These are phyloP conservation scores for Pseudochirops cupreus DNA, from an alignment of 2,797 vertebrate genomes.

Conservation along the genomic window DNA sequence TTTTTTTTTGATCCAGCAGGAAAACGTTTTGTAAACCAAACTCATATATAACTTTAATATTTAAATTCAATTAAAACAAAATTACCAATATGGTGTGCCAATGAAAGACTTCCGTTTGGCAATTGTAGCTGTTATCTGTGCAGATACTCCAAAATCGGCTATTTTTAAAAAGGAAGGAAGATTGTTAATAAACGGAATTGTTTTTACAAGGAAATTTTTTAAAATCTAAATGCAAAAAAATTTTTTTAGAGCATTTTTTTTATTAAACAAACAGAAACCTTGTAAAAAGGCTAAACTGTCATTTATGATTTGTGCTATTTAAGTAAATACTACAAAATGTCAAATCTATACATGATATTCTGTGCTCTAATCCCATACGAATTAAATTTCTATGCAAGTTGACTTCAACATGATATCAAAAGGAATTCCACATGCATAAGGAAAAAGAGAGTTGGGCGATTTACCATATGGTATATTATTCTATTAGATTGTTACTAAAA, in stretches of 20 bases:
- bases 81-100: conserved; percentile 99
- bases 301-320: background rate
- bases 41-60: conserved; percentile 13
- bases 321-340: conserved; percentile 42
- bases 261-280: conserved; percentile 48
- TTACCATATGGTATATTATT: background rate
- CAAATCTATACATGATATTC: background rate
- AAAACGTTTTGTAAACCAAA: conserved; percentile 34
- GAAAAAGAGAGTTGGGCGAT: conserved; percentile 26
- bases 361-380: background rate
- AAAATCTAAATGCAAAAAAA: background rate
- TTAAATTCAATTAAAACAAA: conserved; percentile 73
- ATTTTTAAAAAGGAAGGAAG: conserved; percentile 59
- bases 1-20: conserved; percentile 18
- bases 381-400: conserved; percentile 39
- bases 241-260: background rate
- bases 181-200: conserved; percentile 50
- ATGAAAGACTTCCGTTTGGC: conserved; percentile 99
- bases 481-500: background rate
- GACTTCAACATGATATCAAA: conserved; percentile 32
- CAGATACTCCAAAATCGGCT: conserved; percentile 99
- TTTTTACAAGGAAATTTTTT: background rate
- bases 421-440: background rate
- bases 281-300: background rate
- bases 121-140: conserved; percentile 98